Evolutionary conservation across 2,888 invertebrate species (phyloP).

Genomic region (Cryptops parisi): DNA sequence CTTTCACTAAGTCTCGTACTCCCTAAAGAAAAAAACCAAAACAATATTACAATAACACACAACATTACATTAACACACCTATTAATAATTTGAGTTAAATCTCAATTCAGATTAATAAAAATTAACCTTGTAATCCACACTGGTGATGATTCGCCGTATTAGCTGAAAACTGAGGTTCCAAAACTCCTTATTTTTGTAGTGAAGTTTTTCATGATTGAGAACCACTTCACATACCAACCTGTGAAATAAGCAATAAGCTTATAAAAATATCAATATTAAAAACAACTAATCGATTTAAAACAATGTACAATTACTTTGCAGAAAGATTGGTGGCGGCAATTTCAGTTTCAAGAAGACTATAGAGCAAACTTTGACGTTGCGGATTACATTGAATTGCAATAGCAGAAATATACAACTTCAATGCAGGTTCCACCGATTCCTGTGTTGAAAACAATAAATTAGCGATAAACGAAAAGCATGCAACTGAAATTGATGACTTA

Average conservation of each 20-base stretch:
- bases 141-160: slow-evolving; percentile 67
- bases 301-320: slow-evolving; percentile 62
- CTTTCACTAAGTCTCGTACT: slow-evolving; percentile 32
- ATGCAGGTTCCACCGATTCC: slow-evolving; percentile 57
- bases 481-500: not conserved
- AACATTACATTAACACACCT: too few relatives aligned
- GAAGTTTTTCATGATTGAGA: slow-evolving; percentile 65
- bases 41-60: too few relatives aligned
- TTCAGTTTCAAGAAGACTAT: slow-evolving; percentile 57
- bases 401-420: slow-evolving; percentile 57
- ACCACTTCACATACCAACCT: slow-evolving; percentile 78
- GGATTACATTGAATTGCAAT: slow-evolving; percentile 59
- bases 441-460: slow-evolving; percentile 11
- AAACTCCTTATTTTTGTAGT: slow-evolving; percentile 62
- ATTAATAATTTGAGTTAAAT: too few relatives aligned
- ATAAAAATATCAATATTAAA: slow-evolving; percentile 10
- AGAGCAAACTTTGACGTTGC: slow-evolving; percentile 56
- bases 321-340: slow-evolving; percentile 56
- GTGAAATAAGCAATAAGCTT: slow-evolving; percentile 13
- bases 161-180: slow-evolving; percentile 81
- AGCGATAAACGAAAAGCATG: not conserved
- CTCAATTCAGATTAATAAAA: slow-evolving; percentile 4
- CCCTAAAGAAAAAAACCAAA: slow-evolving; percentile 29
- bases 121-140: slow-evolving; percentile 78
- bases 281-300: too few relatives aligned